A percentile compares a stretch with the other conserved stretches of the same genome.
Conservation (phyloP, 2,113 vertebrate species). For the Calidris pugnax region DNA sequence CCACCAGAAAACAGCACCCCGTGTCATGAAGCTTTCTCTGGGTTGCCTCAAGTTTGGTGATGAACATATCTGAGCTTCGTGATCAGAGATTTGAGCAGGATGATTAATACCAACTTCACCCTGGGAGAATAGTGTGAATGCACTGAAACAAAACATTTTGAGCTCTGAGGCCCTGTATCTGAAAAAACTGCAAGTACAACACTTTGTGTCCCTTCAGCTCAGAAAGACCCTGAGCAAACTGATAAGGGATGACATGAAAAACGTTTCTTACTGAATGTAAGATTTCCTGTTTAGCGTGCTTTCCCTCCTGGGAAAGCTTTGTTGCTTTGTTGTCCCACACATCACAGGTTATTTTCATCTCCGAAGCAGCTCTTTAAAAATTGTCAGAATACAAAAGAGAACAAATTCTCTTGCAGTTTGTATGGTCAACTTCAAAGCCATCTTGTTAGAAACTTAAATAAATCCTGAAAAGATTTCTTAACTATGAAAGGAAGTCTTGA, state of each 20-base stretch:
- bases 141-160: background rate
- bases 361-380: background rate
- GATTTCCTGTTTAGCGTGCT: background rate
- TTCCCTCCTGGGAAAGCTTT: background rate
- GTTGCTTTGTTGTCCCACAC: background rate
- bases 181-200: background rate
- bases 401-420: background rate
- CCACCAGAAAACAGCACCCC: background rate
- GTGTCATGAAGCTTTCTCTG: background rate
- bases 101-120: background rate
- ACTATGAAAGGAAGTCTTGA: background rate
- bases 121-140: background rate
- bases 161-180: background rate
- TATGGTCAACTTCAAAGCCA: background rate
- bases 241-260: background rate
- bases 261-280: background rate
- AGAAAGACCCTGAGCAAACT: background rate
- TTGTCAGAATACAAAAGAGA: background rate
- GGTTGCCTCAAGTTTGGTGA: background rate
- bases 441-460: background rate
- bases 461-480: background rate
- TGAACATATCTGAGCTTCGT: background rate
- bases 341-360: background rate
- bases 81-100: background rate
- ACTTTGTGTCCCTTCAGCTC: background rate